Conservation (phyloP, 2,888 invertebrate species). For the Lepetodrilus schrolli region DNA sequence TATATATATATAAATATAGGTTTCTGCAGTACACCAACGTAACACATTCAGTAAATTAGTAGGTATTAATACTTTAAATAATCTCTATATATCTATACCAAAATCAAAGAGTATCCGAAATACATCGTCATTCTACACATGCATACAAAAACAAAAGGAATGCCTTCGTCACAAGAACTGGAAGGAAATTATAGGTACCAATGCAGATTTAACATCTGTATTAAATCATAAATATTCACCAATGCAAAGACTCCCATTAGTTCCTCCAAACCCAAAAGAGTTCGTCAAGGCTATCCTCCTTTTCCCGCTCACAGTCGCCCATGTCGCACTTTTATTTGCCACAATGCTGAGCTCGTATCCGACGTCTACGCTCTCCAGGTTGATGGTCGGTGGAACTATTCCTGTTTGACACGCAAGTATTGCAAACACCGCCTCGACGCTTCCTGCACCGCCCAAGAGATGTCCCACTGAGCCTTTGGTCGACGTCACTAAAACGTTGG, state of each 20-base stretch:
- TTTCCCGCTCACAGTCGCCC: conserved; percentile 78
- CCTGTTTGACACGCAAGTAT: conserved; percentile 85
- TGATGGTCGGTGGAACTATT: conserved; percentile 89
- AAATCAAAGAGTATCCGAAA: background rate
- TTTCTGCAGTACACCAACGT: too few species aligned
- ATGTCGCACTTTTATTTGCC: conserved; percentile 78
- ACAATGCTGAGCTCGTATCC: conserved; percentile 82
- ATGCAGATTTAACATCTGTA: background rate
- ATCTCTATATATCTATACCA: background rate
- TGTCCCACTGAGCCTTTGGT: conserved; percentile 99
- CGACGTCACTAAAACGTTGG: conserved; percentile 82
- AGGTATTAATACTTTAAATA: background rate
- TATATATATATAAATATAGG: too few species aligned
- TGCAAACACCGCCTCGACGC: conserved; percentile 91
- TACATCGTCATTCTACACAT: too few species aligned
- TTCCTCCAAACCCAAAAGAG: conserved; percentile 99
- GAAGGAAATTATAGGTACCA: too few species aligned
- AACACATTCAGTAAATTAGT: too few species aligned
- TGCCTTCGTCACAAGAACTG: too few species aligned
- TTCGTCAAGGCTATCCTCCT: conserved; percentile 88
- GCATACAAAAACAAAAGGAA: too few species aligned
- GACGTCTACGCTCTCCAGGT: conserved; percentile 83
- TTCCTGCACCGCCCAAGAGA: conserved; percentile 96
- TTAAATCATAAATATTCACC: conserved; percentile 31
- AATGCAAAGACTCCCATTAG: conserved; percentile 85